Evolutionary conservation across 2,888 invertebrate species (phyloP), one percentile per base, ranked within the genome.

Genomic region (Sisyra terminalis): DNA sequence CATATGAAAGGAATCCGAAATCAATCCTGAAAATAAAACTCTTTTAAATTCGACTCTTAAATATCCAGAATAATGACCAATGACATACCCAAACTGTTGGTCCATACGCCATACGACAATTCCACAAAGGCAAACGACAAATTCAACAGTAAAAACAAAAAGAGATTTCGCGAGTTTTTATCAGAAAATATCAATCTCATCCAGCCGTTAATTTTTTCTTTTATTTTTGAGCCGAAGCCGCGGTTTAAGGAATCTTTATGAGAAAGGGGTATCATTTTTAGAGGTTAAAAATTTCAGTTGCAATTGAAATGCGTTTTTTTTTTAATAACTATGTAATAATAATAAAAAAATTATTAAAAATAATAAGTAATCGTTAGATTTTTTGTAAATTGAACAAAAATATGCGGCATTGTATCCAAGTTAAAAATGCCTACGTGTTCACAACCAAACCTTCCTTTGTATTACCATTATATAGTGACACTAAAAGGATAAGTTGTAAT

Each of bases 1-100:
- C 96, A 97, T 97, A 63, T 97, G 96, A 69, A 96, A 97, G 52
- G 96, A 89, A 72, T 97, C 96, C 2, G 94, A 94, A 59, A 97
- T 96, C 51, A 97, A 73, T 58, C 96, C 92, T 74, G 73, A 51
- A 70, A 81, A 61, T 7, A 15, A 9, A 9, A 2, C 4, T 14
- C 13, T 35, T 15, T 15, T 30, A 13, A 24, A 32, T 29, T 13
- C 11, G 13, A 10, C 13, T 2, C 11, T 31, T 31, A 10, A n/a
- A 8, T n/a, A 5, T 31, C n/a, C n/a, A n/a, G n/a, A n/a, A n/a
- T n/a, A 29, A 29, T 9, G 30, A 29, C n/a, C n/a, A 29, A 24
- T 9, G 18, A 47, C 66, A 66, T 55, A 80, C 80, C 85, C 67
- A 85, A 75, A 63, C 85, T 86, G 60, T 87, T 87, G 47, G 83